Evolutionary conservation across 2,113 vertebrate genomes (phyloP), one percentile per base, ranked within the genome.

Genomic region (Toxostoma redivivum): DNA sequence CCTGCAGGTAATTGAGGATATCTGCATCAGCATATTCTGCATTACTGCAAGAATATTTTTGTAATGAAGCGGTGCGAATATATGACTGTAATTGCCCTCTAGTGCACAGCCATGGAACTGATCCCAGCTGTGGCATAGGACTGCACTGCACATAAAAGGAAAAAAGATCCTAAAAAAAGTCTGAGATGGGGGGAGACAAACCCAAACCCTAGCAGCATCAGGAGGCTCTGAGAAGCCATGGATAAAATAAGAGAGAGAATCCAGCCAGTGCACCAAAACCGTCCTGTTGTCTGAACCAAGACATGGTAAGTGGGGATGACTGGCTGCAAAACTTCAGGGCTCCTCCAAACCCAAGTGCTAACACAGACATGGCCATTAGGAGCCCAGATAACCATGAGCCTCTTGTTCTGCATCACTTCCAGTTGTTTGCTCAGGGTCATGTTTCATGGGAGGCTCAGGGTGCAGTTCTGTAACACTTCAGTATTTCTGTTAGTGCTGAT

Each of bases 1-100:
- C 96, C 97, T 97, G 95, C 92, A 95, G 97, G 97, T 97, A 97
- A 95, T 85, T 96, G 96, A 95, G 72, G 91, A 93, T 95, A 96
- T 97, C 94, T 97, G 94, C 95, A 95, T 96, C 72, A 40, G 73
- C 23, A 20, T 91, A 81, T 86, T 95, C 92, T 86, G 67, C 93
- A 65, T 86, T 92, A 81, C 78, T 81, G 90, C 72, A 86, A 91
- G 90, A 90, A 81, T 86, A 87, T 86, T 90, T 80, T 79, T 92
- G 86, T 94, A 95, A 94, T 95, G 93, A 96, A 72, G 54, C 16
- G 1, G 67, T 0, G 2, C 0, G 5, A 15, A 18, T 54, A 22
- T 81, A 78, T 2, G 21, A 56, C 54, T 81, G 90, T 95, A 93
- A 92, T 96, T 97, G 97, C 95, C 94, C 96, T 96, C 95, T 97